Base-by-base conservation (phyloP, 2,113 vertebrate genomes). In the Labrus mixtus region DNA sequence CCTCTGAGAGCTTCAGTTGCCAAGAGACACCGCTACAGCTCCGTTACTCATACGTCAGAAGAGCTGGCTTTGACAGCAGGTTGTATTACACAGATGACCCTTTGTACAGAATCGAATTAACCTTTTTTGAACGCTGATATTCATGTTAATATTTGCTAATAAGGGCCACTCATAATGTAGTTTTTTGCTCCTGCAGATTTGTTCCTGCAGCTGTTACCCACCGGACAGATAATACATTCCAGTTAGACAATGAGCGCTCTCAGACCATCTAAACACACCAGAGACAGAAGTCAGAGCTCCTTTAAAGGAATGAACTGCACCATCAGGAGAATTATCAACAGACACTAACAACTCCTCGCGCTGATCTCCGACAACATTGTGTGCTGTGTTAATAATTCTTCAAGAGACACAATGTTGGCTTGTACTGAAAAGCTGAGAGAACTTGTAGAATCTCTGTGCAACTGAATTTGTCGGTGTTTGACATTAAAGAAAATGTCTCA, bases 171-270 rank as follows among this genome's bases (percentile, higher is more conserved):
- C 11, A 4, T 15, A 43, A 23, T 2, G 41, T 46, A 19, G 59
- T 61, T 65, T 11, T 25, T 41, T n/a, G 39, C 23, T 17, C 3
- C 4, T 50, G 19, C 43, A 5, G 9, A 17, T 58, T 78, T 83
- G 67, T 76, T 79, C 83, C 55, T 55, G 23, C 64, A 76, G 76
- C 63, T 82, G 79, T 65, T 73, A 60, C n/a, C n/a, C n/a, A n/a
- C 41, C 45, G 59, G 55, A 68, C 36, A 54, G 53, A 36, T 45
- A 76, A 66, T 11, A 20, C 58, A 71, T 48, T 48, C 46, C 46
- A 17, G 16, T 48, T 48, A 6, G 46, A 19, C 17, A 17, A 19
- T 48, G 46, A 48, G 16, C 0, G 39, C 46, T 76, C 29, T 79
- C 62, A 80, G 77, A 72, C 19, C 57, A 23, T 65, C 74, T 68